phyloP scores from a whole-genome alignment of 1,140 invertebrate species.

The Pollicipes pollicipes region DNA sequence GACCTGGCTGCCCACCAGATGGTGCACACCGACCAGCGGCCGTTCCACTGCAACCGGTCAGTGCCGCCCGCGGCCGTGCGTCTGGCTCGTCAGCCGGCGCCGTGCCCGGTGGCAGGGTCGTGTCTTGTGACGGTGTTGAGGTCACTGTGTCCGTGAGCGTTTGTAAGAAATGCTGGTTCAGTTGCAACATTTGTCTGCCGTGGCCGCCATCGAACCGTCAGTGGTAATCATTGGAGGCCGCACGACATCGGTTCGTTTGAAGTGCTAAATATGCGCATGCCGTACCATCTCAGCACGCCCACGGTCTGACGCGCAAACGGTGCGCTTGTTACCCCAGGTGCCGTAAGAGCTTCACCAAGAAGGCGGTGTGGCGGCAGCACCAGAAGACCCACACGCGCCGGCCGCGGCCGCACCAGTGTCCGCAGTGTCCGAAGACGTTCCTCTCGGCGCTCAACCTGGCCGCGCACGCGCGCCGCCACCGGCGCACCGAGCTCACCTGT shows the following conservation, averaged over 20 bases:
- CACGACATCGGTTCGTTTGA: no score
- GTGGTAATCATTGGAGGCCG: no score
- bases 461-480: neutral
- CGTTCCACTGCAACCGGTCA: neutral
- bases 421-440: neutral
- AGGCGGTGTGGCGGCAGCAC: neutral
- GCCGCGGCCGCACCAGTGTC: neutral
- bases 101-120: no score
- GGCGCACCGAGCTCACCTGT: neutral
- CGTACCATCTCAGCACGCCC: neutral
- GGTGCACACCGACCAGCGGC: neutral
- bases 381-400: neutral
- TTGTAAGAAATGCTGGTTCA: no score
- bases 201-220: no score
- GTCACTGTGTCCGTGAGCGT: no score
- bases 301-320: no score
- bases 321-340: neutral
- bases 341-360: neutral
- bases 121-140: no score
- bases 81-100: neutral
- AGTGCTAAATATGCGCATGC: no score
- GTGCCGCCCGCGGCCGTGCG: neutral
- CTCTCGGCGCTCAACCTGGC: neutral
- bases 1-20: neutral
- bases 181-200: no score